Evolutionary conservation across 2,888 invertebrate genomes (phyloP), one percentile per base, ranked within the genome.

Genomic region (Silvanus unidentatus): DNA sequence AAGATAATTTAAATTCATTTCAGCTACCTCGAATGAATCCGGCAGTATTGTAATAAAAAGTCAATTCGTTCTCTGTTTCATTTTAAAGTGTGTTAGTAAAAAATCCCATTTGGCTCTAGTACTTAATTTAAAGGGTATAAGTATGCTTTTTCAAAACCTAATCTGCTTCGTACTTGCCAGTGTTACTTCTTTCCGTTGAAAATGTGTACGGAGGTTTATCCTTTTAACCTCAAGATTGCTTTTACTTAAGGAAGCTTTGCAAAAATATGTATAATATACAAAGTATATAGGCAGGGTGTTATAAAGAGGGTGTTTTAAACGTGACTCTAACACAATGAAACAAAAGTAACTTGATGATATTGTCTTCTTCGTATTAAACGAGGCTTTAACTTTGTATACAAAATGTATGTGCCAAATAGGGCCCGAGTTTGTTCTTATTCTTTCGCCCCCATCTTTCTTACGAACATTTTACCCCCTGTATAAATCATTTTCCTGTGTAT

Each of bases 1-100:
- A 47, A 52, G 50, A 52, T 54, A 56, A 56, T 57, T 56, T 56
- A 57, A 57, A 57, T 57, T 56, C 57, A 53, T 54, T 54, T 50
- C 50, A 43, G 49, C 45, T 51, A 43, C 46, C 44, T 49, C 50
- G 46, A 50, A 54, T 50, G 52, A 54, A 50, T 54, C 48, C 49
- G 43, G 35, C 43, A 38, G 40, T 43, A 47, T 40, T 47, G 38
- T 38, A 40, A 37, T 43, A 47, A 47, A 46, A 47, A 43, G 43
- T 38, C 27, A 41, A 46, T 42, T 42, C 34, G 10, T 14, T 43
- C 42, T 16, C 39, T 42, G 42, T 45, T 45, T 45, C 42, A 42
- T 38, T 42, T 39, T 39, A 35, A 34, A 39, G 28, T 41, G 42
- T 32, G 16, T 38, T 16, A 38, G 12, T 44, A 40, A 44, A 47